Base-by-base conservation (phyloP, 2,888 invertebrate species). In the Melinopterus prodromus region DNA sequence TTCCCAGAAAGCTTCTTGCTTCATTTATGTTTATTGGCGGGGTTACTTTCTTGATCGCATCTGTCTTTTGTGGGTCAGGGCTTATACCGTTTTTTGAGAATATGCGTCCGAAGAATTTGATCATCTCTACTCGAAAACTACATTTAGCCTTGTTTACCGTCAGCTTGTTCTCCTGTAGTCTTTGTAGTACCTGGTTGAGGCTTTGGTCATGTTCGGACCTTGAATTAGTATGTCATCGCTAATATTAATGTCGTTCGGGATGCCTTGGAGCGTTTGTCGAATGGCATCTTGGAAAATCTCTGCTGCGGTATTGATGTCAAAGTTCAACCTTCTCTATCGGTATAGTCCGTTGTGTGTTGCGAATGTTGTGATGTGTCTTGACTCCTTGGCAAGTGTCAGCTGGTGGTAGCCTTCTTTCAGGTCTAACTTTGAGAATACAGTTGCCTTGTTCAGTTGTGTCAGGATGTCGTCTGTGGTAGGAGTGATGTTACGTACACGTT, bases 261-360 rank as follows among this genome's bases (percentile, higher is more conserved):
- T 86, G 6, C 82, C 83, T 70, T 80, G 38, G 2, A 90, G 76
- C 6, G 89, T 85, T 81, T 84, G 84, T 77, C 86, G 84, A 12
- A 90, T 81, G 3, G 84, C 85, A 81, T 89, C 87, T 83, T 90
- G 88, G 81, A 89, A 90, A 1, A 88, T 83, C 84, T 90, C 90
- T 0, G 88, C 87, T 5, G 90, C 90, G 77, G 88, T 88, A 2
- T 84, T 84, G 9, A 90, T 86, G 0, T 87, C 87, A 82, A 88
- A 88, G 83, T 85, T 84, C 4, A 88, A 77, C 77, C 88, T 72
- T 82, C 89, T 89, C 80, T 88, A 90, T 37, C 87, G 80, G 79
- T 80, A 88, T 12, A 89, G 76, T 0, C 88, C 88, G 69, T 82
- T 83, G 26, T 83, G 83, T 5, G 88, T 88, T 6, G 86, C 86